A percentile compares a stretch with the other conserved stretches of the same genome.
These are phyloP conservation scores for Platichthys stellatus DNA, from an alignment of 2,113 vertebrate genomes.

Conservation along the genomic window DNA sequence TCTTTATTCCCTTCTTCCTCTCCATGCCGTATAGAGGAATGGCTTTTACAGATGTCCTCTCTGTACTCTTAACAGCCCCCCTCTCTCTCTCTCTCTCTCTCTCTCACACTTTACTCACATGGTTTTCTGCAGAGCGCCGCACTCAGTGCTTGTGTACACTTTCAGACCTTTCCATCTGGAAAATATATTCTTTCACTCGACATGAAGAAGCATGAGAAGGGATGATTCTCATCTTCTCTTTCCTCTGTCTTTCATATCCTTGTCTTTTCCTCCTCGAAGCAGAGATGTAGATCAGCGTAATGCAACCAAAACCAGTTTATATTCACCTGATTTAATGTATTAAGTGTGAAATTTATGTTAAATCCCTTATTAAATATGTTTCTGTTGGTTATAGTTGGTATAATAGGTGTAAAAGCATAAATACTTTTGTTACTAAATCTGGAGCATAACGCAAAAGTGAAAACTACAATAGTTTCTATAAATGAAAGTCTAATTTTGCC, in stretches of 20 bases:
- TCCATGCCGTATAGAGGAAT: slow-evolving; percentile 75
- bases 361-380: neutral
- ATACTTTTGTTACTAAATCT: neutral
- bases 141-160: slow-evolving; percentile 32
- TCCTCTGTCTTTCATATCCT: slow-evolving; percentile 5
- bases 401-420: neutral
- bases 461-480: slow-evolving; percentile 16
- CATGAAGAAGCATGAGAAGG: slow-evolving; percentile 7
- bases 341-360: neutral
- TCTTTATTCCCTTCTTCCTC: slow-evolving; percentile 82
- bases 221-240: slow-evolving; percentile 6
- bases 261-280: slow-evolving; percentile 11
- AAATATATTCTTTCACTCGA: slow-evolving; percentile 46
- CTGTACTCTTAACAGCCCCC: slow-evolving; percentile 21
- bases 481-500: slow-evolving; percentile 33
- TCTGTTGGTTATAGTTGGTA: neutral
- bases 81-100: slow-evolving; percentile 22
- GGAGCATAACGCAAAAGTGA: neutral
- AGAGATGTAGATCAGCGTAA: neutral
- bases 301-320: neutral
- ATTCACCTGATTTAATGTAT: neutral
- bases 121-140: slow-evolving; percentile 48
- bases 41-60: slow-evolving; percentile 81
- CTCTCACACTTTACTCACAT: slow-evolving; percentile 54
- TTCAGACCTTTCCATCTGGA: slow-evolving; percentile 67